Conservation (phyloP, 2,888 invertebrate species). For the Andrena haemorrhoa region DNA sequence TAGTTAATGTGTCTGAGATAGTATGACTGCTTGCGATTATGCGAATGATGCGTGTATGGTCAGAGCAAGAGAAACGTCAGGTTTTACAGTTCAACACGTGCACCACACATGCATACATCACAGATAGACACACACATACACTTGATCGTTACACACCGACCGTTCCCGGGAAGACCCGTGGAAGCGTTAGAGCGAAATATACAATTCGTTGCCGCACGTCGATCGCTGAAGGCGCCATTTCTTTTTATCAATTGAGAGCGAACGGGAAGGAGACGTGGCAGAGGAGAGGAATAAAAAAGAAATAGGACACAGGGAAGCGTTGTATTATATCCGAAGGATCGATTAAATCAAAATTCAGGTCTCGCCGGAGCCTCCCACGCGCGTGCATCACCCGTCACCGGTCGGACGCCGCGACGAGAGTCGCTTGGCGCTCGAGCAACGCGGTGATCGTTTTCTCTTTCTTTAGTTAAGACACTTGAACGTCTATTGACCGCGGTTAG, state of each 20-base stretch:
- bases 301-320: background rate
- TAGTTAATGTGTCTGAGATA: conserved; percentile 64
- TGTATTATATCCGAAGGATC: conserved; percentile 23
- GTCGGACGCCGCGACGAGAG: conserved; percentile 16
- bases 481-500: conserved; percentile 82
- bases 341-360: conserved; percentile 63
- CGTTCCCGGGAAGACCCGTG: conserved; percentile 36
- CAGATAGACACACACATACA: conserved; percentile 4
- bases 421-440: conserved; percentile 38
- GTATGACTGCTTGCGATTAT: conserved; percentile 61
- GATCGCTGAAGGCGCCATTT: conserved; percentile 47
- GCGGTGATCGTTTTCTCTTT: conserved; percentile 65
- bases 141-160: conserved; percentile 48
- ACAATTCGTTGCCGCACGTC: conserved; percentile 27
- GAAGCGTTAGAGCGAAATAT: conserved; percentile 7
- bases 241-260: conserved; percentile 10
- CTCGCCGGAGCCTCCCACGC: conserved; percentile 41
- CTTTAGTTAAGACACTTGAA: conserved; percentile 76
- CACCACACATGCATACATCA: background rate
- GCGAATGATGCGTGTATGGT: conserved; percentile 52
- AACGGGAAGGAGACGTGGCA: no score
- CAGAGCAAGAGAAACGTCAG: conserved; percentile 38
- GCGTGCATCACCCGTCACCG: conserved; percentile 16
- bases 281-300: conserved; percentile 10
- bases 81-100: conserved; percentile 40